Evolutionary conservation across 2,113 vertebrate genomes (phyloP).

Genomic region (Gallinago undulata): DNA sequence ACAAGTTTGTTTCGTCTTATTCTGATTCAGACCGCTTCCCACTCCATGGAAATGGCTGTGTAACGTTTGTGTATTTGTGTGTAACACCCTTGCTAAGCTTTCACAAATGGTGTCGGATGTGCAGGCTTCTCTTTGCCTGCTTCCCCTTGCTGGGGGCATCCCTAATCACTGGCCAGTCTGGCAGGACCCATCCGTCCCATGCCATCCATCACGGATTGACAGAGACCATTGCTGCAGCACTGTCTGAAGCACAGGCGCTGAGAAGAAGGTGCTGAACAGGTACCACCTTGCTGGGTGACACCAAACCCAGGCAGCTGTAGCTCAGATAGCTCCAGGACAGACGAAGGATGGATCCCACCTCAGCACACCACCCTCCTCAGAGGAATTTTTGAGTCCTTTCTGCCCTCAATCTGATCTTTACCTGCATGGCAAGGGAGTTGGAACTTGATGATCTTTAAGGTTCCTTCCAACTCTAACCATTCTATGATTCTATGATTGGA

Average conservation of each 20-base stretch:
- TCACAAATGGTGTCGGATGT: accelerated
- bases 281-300: background rate
- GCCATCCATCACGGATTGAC: background rate
- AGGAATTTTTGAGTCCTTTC: background rate
- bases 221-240: background rate
- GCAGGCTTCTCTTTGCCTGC: background rate
- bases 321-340: background rate
- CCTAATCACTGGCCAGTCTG: accelerated
- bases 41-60: background rate
- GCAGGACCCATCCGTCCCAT: background rate
- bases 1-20: background rate
- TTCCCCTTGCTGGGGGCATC: background rate
- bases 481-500: too few relatives aligned
- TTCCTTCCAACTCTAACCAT: too few relatives aligned
- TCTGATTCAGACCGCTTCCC: background rate
- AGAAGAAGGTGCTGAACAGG: background rate
- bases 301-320: background rate
- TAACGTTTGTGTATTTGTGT: background rate
- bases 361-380: background rate
- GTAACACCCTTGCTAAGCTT: background rate
- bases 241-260: background rate
- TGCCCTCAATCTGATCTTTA: background rate
- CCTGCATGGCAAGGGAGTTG: too few relatives aligned
- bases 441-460: too few relatives aligned
- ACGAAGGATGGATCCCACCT: background rate